Conservation (phyloP, 2,888 invertebrate species). For the Crepidodera aurea region DNA sequence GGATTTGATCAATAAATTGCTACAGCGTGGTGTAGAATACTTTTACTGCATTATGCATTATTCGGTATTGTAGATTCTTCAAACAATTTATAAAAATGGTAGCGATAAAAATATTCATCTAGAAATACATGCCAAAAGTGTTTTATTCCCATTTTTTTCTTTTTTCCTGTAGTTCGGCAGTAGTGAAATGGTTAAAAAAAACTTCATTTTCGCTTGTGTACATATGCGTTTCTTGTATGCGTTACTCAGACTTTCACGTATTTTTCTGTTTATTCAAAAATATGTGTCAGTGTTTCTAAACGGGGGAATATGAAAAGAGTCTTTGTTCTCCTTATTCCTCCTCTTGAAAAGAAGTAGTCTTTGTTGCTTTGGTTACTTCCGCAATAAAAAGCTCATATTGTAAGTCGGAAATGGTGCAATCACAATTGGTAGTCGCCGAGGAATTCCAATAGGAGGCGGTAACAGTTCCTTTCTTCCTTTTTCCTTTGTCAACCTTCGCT, state of each 20-base stretch:
- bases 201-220: no score
- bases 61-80: no score
- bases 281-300: slow-evolving; percentile 33
- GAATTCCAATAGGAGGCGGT: slow-evolving; percentile 48
- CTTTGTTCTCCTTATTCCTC: slow-evolving; percentile 31
- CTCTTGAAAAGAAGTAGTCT: slow-evolving; percentile 39
- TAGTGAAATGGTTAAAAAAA: no score
- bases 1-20: no score
- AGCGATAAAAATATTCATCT: no score
- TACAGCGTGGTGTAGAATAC: no score
- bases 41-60: no score
- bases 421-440: slow-evolving; percentile 52
- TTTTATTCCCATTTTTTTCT: no score
- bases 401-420: slow-evolving; percentile 55
- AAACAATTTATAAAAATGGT: no score
- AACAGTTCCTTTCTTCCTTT: slow-evolving; percentile 48
- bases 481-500: slow-evolving; percentile 22
- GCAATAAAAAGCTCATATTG: slow-evolving; percentile 55
- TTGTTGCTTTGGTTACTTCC: slow-evolving; percentile 52
- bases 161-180: no score
- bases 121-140: no score
- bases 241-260: slow-evolving; percentile 12
- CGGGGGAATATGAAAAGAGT: slow-evolving; percentile 20
- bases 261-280: slow-evolving; percentile 34
- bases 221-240: slow-evolving; percentile 1